These are phyloP conservation scores for Nasonia giraulti DNA, from an alignment of 1,140 invertebrate species.

Conservation along the genomic window DNA sequence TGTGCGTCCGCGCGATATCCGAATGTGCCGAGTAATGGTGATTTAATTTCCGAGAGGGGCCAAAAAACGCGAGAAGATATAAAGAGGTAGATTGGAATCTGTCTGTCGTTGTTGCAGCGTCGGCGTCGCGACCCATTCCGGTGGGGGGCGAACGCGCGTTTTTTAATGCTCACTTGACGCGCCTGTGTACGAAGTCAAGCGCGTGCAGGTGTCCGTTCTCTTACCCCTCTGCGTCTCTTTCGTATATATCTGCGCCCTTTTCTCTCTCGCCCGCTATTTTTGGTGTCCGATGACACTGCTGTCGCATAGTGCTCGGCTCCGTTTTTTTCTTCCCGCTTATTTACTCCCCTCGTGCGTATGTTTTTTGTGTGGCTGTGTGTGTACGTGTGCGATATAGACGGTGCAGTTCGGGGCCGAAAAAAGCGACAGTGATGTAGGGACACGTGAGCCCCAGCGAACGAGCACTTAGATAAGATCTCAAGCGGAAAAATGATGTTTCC, in stretches of 20 bases:
- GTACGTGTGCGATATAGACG: not conserved
- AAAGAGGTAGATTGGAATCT: conserved; percentile 52
- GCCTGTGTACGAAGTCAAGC: not conserved
- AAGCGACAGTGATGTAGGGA: not conserved
- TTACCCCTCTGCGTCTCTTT: not conserved
- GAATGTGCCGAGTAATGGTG: conserved; percentile 47
- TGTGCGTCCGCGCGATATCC: not conserved
- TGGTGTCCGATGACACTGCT: conserved; percentile 47
- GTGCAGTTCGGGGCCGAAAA: conserved; percentile 1
- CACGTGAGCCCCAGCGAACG: conserved; percentile 12
- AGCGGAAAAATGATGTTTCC: conserved; percentile 52
- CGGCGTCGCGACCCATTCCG: conserved; percentile 13
- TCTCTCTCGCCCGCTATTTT: conserved; percentile 36
- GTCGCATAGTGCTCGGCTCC: not conserved
- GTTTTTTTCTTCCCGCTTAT: conserved; percentile 31
- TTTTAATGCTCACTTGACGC: conserved; percentile 51
- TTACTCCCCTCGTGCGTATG: conserved; percentile 10
- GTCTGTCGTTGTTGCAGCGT: not conserved
- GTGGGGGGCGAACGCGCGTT: conserved; percentile 17
- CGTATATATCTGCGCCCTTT: conserved; percentile 7
- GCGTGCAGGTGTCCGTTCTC: conserved; percentile 39
- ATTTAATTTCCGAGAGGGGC: conserved; percentile 44
- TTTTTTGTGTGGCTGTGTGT: not conserved
- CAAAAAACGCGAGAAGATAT: conserved; percentile 43
- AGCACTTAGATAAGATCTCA: conserved; percentile 43